Evolutionary conservation across 2,888 invertebrate genomes (phyloP).

Genomic region (Synanthedon andrenaeformis): DNA sequence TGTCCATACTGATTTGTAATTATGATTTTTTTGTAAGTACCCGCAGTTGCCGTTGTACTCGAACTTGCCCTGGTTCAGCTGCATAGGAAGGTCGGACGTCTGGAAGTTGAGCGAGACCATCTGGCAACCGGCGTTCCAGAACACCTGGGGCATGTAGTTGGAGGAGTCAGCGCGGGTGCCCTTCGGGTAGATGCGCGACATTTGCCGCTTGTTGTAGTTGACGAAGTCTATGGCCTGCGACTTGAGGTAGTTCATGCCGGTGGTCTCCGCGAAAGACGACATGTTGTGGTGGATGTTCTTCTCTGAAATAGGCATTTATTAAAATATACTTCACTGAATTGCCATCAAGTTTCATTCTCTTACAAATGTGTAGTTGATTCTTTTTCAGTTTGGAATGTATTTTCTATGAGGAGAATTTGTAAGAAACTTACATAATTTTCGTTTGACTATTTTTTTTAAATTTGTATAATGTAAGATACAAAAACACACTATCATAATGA

Average conservation of each 20-base stretch:
- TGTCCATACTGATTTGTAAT: no score
- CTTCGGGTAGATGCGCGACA: constrained; percentile 99
- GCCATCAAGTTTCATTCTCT: neutral
- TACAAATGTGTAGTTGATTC: neutral
- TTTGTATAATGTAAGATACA: no score
- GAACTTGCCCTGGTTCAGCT: constrained; percentile 99
- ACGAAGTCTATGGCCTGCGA: constrained; percentile 98
- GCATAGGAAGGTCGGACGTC: constrained; percentile 98
- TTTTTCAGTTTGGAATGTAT: no score
- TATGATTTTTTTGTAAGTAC: no score
- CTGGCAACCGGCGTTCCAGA: constrained; percentile 99
- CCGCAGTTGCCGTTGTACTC: constrained; percentile 99
- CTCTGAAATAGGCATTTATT: constrained; percentile 69
- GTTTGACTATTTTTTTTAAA: no score
- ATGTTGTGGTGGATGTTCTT: constrained; percentile 96
- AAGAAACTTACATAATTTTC: no score
- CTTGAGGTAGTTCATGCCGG: constrained; percentile 95
- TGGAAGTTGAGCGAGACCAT: constrained; percentile 99
- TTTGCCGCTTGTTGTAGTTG: constrained; percentile 99
- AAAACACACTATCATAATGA: no score
- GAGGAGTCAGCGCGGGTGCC: constrained; percentile 99
- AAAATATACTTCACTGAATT: neutral
- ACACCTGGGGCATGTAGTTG: constrained; percentile 99
- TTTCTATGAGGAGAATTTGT: no score
- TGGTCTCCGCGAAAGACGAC: constrained; percentile 99